Percentiles rank a stretch among this genome's conserved stretches.
These are phyloP conservation scores for Trachops cirrhosus DNA, from an alignment of 2,797 vertebrate genomes.

Conservation along the genomic window DNA sequence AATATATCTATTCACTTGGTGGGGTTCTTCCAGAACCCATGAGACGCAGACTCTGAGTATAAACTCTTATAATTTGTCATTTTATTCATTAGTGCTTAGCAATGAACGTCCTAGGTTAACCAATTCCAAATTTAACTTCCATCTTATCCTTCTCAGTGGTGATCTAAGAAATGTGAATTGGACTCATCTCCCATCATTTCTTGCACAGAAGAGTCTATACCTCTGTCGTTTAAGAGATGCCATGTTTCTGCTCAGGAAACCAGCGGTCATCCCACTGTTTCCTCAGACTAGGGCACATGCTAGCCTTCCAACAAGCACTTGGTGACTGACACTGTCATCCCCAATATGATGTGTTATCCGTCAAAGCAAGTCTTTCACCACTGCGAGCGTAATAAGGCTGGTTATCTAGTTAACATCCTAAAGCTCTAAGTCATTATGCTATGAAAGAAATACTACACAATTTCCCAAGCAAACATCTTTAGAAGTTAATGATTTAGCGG, in stretches of 20 bases:
- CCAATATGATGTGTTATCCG: background rate
- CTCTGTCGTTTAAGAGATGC: background rate
- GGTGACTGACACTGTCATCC: background rate
- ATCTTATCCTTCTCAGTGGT: background rate
- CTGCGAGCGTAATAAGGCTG: slow-evolving; percentile 18
- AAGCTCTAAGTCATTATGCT: slow-evolving; percentile 6
- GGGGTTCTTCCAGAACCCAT: background rate
- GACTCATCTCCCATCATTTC: background rate
- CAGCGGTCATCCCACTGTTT: background rate
- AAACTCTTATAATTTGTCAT: slow-evolving; percentile 22
- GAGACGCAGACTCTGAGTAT: background rate
- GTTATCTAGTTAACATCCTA: background rate
- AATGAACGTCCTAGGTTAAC: slow-evolving; percentile 9
- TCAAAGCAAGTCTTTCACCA: slow-evolving; percentile 33
- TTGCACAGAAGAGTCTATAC: background rate
- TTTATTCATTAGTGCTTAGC: slow-evolving; percentile 25
- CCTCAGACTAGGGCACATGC: background rate
- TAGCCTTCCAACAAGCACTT: background rate
- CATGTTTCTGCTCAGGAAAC: background rate
- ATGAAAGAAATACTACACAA: slow-evolving; percentile 26
- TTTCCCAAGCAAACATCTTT: background rate
- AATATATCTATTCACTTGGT: background rate
- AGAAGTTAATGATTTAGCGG: background rate
- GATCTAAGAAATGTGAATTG: slow-evolving; percentile 1
- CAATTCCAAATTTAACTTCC: background rate